Evolutionary conservation across 2,888 invertebrate species (phyloP), one percentile per base, ranked within the genome.

Genomic region (Dryococelus australis): DNA sequence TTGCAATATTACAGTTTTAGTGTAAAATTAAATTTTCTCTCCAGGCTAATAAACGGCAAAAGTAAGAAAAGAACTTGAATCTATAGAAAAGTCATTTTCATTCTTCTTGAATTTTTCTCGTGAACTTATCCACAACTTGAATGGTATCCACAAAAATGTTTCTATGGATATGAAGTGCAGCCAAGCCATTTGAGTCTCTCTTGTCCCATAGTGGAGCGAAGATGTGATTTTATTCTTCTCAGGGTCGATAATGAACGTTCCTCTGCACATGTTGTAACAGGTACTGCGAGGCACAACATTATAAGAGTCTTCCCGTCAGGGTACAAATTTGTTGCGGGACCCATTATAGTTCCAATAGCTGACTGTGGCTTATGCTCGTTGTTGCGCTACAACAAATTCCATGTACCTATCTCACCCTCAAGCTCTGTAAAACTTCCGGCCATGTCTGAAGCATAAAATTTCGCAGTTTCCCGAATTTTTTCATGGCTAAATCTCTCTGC

Each of bases 391-490:
- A 80, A 80, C 80, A 80, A 80, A 80, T 80, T 12, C 80, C 80
- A n/a, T n/a, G 80, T 80, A 80, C 28, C n/a, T 16, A 80, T 16
- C 13, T 80, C 80, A 80, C 80, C 80, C 24, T 80, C 80, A 80
- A 80, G 28, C n/a, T 80, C 80, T 12, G 80, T 5, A 13, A 80
- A 13, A 80, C 24, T 80, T 80, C n/a, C 80, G 24, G 80, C 26
- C 80, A 80, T 12, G n/a, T 9, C 24, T 80, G 80, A 80, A 80
- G 28, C 80, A 80, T 27, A n/a, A 28, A 26, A 3, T 80, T 26
- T 28, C 80, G 20, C 20, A 47, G 16, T 47, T 47, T 47, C 16
- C 47, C 2, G 0, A 10, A 47, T 16, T 47, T 47, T 47, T 47
- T 20, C 12, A 13, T 80, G 12, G 4, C 13, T 80, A 2, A 80